Base-by-base conservation (phyloP, 2,113 vertebrate genomes). In the Ochotona princeps region DNA sequence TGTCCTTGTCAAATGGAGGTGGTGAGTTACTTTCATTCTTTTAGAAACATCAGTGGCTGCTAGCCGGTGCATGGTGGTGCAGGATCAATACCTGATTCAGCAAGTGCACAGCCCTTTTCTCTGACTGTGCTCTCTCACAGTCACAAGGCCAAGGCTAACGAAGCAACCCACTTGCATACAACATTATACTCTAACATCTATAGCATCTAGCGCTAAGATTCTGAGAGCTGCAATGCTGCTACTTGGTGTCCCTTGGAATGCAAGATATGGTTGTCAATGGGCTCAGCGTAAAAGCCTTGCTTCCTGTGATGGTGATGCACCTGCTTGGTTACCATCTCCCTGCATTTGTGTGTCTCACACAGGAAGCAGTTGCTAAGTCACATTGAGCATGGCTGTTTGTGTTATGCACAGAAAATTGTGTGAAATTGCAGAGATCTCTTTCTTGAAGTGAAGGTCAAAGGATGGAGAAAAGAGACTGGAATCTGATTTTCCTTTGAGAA, bases 1-100 rank as follows among this genome's bases (percentile, higher is more conserved):
- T 67, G 47, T 78, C 49, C 49, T 78, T 47, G 7, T 44, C 78
- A 44, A 86, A 17, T 8, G 28, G 32, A 94, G 47, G 1, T 26
- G 1, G 2, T 47, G 85, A 23, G 23, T 91, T 91, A 49, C 47
- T 79, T 90, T 92, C 38, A 26, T 93, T 87, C 28, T 61, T 81
- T 47, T 89, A 49, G 63, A 91, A 83, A 78, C 54, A 1, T 23
- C 20, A 49, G 63, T 0, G 1, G 23, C 32, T 32, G 18, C 26
- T 75, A 17, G 25, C 66, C 87, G 72, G 76, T 67, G 17, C 38
- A 10, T 15, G 63, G 32, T 5, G 3, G 47, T 1, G 3, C 20
- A 78, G 38, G 2, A n/a, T n/a, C 63, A 90, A 60, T 32, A 38
- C 8, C 44, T 82, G 61, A 73, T 14, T 65, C 82, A 84, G 63